Percentiles rank a stretch among this genome's conserved stretches.
Conservation (phyloP, 2,113 vertebrate genomes). For the Istiophorus platypterus region DNA sequence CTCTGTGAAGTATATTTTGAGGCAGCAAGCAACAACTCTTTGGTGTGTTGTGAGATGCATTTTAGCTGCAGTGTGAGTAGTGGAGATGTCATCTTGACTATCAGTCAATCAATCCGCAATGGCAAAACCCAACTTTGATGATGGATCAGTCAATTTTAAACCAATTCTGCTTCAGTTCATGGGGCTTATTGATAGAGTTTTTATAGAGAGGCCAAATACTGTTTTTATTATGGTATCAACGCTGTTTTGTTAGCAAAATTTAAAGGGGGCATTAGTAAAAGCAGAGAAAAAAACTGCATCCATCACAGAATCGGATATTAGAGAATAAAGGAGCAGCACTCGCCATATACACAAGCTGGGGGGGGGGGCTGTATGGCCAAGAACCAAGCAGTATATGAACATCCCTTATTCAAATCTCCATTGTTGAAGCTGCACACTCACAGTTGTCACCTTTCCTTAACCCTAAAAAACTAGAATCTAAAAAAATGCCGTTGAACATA, state of each 20-base stretch:
- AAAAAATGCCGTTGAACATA: too few species aligned
- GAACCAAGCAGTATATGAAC: background rate
- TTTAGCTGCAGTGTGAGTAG: conserved; percentile 18
- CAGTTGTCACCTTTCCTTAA: too few species aligned
- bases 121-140: background rate
- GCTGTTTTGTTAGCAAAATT: background rate
- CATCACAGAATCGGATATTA: background rate
- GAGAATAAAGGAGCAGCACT: background rate
- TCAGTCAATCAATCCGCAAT: background rate
- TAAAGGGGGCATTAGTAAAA: background rate
- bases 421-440: too few species aligned
- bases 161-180: background rate
- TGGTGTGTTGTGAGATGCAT: conserved; percentile 32
- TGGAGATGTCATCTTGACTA: conserved; percentile 25
- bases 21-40: too few species aligned
- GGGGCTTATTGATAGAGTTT: background rate
- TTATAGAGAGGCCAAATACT: background rate
- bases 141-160: conserved; percentile 4
- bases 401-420: too few species aligned
- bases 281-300: background rate
- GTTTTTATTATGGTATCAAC: background rate
- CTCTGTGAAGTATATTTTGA: background rate
- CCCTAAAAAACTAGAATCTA: too few species aligned
- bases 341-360: background rate
- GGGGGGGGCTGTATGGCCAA: too few species aligned